Percentiles rank a stretch among this genome's conserved stretches.
Evolutionary conservation across 2,888 invertebrate species (phyloP).

Genomic region (Pandemis cinnamomeana): DNA sequence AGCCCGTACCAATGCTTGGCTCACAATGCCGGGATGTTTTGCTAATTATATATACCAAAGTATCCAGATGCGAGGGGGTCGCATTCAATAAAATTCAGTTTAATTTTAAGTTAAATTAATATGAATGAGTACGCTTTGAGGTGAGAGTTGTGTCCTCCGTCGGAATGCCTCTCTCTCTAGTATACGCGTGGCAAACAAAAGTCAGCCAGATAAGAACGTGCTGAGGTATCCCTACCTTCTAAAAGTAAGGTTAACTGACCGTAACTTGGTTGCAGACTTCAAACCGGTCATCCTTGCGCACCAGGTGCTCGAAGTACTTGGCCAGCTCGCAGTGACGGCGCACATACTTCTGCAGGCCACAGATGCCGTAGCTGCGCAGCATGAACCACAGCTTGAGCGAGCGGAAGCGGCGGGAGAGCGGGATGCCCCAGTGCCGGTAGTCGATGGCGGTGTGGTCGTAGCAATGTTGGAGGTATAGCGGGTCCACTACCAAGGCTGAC

Average conservation of each 20-base stretch:
- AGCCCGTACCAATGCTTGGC: no score
- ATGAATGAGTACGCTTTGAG: no score
- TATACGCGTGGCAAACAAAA: no score
- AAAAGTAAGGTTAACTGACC: constrained; percentile 70
- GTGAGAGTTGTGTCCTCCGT: no score
- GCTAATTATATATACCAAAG: no score
- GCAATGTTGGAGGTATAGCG: constrained; percentile 98
- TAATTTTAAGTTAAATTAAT: no score
- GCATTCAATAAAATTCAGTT: no score
- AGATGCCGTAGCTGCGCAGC: constrained; percentile 95
- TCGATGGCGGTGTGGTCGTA: constrained; percentile 96
- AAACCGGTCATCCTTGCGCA: constrained; percentile 93
- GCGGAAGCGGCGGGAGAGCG: constrained; percentile 96
- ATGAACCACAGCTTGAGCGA: constrained; percentile 99
- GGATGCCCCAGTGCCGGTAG: constrained; percentile 99
- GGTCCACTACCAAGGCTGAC: constrained; percentile 98
- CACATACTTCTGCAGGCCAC: constrained; percentile 96
- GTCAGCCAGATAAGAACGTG: no score
- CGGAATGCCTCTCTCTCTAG: no score
- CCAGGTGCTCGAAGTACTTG: constrained; percentile 93
- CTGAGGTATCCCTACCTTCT: no score
- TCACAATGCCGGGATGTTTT: no score
- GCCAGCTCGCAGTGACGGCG: constrained; percentile 95
- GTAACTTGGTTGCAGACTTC: constrained; percentile 96
- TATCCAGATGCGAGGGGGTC: no score